These are phyloP conservation scores for Aratinga solstitialis DNA, from an alignment of 2,797 vertebrate species.

Conservation along the genomic window DNA sequence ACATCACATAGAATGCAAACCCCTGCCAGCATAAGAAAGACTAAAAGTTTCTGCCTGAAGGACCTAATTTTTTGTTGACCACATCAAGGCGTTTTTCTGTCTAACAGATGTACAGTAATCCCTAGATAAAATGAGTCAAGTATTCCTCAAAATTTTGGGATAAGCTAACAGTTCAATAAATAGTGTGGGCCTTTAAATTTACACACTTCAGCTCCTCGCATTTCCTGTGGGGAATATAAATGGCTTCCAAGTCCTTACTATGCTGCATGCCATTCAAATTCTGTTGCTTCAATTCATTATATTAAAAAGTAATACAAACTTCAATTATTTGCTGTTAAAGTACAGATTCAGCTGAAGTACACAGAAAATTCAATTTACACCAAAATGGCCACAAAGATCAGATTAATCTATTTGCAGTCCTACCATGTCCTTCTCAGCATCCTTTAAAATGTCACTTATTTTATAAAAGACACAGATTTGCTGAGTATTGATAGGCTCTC, in stretches of 20 bases:
- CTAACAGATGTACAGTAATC: background rate
- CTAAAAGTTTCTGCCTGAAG: background rate
- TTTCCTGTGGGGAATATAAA: constrained; percentile 27
- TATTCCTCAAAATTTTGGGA: background rate
- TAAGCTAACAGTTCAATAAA: background rate
- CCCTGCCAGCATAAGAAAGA: background rate
- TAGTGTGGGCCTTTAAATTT: background rate
- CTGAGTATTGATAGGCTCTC: background rate
- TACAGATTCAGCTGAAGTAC: constrained; percentile 5
- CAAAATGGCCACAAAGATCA: background rate
- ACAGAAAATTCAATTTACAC: constrained; percentile 11
- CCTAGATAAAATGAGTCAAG: background rate
- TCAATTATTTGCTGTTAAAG: background rate
- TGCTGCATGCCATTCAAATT: background rate
- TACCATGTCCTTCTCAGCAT: background rate
- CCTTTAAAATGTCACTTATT: constrained; percentile 13
- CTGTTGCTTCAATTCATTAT: constrained; percentile 8
- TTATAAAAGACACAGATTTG: background rate
- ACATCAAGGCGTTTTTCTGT: background rate
- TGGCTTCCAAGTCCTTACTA: background rate
- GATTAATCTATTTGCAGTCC: background rate
- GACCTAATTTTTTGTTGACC: background rate
- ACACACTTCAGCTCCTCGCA: background rate
- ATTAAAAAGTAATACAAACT: constrained; percentile 21
- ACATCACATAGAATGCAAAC: background rate